A percentile compares a stretch with the other conserved stretches of the same genome.
Evolutionary conservation across 2,888 invertebrate species (phyloP).

Genomic region (Eumacrocentrus americanus): DNA sequence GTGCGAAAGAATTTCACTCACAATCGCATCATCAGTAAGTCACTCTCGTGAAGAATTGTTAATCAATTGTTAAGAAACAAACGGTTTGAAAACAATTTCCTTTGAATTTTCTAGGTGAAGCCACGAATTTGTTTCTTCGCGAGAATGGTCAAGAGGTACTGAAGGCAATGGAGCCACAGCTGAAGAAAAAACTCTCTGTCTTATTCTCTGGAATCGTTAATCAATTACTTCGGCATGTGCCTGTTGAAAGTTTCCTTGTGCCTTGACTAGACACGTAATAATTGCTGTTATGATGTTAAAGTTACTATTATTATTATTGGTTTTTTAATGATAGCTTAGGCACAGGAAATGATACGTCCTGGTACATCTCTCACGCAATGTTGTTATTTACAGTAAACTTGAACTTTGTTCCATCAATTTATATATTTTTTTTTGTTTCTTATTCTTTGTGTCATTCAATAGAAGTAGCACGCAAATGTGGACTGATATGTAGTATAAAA

Average conservation of each 20-base stretch:
- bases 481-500: too few species aligned
- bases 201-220: constrained; percentile 72
- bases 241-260: constrained; percentile 67
- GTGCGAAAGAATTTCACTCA: constrained; percentile 73
- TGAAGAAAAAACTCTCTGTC: constrained; percentile 69
- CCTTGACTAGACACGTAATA: constrained; percentile 46
- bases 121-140: constrained; percentile 73
- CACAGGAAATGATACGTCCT: too few species aligned
- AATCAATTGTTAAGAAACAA: too few species aligned
- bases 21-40: constrained; percentile 73
- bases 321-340: too few species aligned
- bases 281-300: constrained; percentile 1
- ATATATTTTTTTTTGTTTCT: too few species aligned
- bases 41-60: not conserved
- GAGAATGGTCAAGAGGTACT: constrained; percentile 74
- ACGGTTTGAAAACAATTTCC: too few species aligned
- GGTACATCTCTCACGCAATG: too few species aligned
- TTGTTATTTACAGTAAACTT: too few species aligned
- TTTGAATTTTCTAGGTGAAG: constrained; percentile 66
- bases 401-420: too few species aligned
- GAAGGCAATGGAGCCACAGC: constrained; percentile 72
- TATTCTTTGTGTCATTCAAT: too few species aligned
- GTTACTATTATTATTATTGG: constrained; percentile 4
- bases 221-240: constrained; percentile 70
- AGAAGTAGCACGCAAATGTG: too few species aligned